Base-by-base conservation (phyloP, 2,113 vertebrate species). In the Promerops cafer region DNA sequence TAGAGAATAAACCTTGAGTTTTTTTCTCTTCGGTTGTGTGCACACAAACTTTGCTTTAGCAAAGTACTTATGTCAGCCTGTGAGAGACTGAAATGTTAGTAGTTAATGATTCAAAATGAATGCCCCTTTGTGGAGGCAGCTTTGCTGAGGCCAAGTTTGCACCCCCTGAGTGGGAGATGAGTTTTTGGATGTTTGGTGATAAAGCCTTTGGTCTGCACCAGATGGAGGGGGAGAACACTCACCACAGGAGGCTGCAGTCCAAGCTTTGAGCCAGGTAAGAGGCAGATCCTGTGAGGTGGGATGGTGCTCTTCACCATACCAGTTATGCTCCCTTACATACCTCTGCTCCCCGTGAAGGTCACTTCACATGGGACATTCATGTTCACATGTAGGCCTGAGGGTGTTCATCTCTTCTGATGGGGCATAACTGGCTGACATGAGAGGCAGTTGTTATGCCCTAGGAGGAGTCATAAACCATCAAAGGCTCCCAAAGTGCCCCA, bases 181-280 rank as follows among this genome's bases (percentile, higher is more conserved):
- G 40, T 28, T 64, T 84, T 39, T 33, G 18, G 18, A 15, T 20
- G 9, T 54, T 47, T 64, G 23, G 18, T 47, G 28, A 16, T 39
- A 54, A 54, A 45, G 22, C 22, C 57, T 27, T 10, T 45, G 27
- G 14, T 53, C 27, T 1, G 0, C 28, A 74, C 42, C 28, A 63
- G 13, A 9, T 1, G 0, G 15, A 54, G 11, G 5, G 21, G 22
- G n/a, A 54, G 40, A 72, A 39, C 18, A 45, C 7, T 14, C 9
- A 18, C 16, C n/a, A 18, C 40, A 21, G 11, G n/a, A 64, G 47
- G 33, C 6, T 39, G 19, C 33, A 54, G 5, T 21, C 17, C 1
- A 1, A 52, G 7, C 18, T 72, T 15, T 45, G n/a, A 54, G 33
- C 6, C 49, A 54, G 40, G 20, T 26, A 54, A 54, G 28, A 47